These are phyloP conservation scores for Taurulus bubalis DNA, from an alignment of 2,113 vertebrate genomes.

Conservation along the genomic window DNA sequence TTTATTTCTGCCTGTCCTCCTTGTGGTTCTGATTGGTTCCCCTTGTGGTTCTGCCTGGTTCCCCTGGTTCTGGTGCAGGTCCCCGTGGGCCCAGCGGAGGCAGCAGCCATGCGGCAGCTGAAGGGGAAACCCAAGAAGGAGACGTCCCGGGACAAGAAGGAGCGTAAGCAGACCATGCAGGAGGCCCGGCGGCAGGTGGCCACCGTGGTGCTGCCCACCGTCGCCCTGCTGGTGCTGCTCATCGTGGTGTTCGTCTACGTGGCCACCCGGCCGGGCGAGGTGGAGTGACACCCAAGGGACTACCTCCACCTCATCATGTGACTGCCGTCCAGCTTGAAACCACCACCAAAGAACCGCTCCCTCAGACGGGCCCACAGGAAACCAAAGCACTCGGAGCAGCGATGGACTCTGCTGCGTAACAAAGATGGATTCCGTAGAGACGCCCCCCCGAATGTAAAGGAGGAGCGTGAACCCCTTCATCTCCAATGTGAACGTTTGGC, in stretches of 20 bases:
- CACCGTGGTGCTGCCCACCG: slow-evolving; percentile 92
- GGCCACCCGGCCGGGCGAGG: slow-evolving; percentile 90
- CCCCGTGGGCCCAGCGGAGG: neutral
- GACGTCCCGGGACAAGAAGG: slow-evolving; percentile 96
- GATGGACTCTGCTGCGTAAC: no score
- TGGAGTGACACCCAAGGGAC: slow-evolving; percentile 83
- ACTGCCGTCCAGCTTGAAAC: neutral
- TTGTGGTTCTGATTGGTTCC: neutral
- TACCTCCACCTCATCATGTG: neutral
- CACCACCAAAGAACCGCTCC: slow-evolving; percentile 40
- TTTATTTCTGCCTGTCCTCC: neutral
- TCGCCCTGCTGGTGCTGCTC: slow-evolving; percentile 90
- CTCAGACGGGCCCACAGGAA: slow-evolving; percentile 3
- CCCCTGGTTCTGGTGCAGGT: no score
- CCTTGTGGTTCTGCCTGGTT: no score
- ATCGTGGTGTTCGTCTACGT: slow-evolving; percentile 96
- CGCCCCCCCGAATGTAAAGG: neutral
- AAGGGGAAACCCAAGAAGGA: slow-evolving; percentile 98
- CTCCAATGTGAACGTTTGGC: neutral
- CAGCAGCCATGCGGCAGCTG: slow-evolving; percentile 94
- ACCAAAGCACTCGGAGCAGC: no score
- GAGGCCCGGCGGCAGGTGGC: slow-evolving; percentile 94
- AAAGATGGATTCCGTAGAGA: no score
- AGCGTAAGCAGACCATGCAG: slow-evolving; percentile 97
- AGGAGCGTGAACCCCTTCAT: neutral